Evolutionary conservation across 2,113 vertebrate species (phyloP).

Genomic region (Xiphias gladius): DNA sequence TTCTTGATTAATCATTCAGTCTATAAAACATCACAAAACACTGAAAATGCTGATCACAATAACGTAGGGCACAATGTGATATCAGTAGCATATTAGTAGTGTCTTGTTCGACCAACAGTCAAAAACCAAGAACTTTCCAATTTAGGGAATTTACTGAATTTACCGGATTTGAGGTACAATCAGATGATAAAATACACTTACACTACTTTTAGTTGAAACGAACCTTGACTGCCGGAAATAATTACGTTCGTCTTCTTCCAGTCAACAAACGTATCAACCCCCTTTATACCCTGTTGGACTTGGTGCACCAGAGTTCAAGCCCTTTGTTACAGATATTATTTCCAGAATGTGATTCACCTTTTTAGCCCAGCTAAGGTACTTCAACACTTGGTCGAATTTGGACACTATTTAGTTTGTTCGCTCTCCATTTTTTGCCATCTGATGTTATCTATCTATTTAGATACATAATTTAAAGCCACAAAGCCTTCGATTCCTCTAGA

Average conservation of each 20-base stretch:
- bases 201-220: too few relatives aligned
- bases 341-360: not conserved
- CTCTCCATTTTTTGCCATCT: not conserved
- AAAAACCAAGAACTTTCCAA: too few relatives aligned
- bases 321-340: not conserved
- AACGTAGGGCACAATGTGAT: too few relatives aligned
- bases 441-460: not conserved
- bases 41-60: too few relatives aligned
- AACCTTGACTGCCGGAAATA: too few relatives aligned
- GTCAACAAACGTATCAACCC: not conserved
- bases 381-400: not conserved
- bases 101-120: too few relatives aligned
- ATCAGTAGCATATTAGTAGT: too few relatives aligned
- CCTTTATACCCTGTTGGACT: not conserved
- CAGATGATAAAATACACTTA: too few relatives aligned
- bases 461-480: not conserved
- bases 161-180: too few relatives aligned
- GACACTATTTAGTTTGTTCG: not conserved
- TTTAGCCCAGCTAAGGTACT: not conserved
- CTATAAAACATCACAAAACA: too few relatives aligned
- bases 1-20: too few relatives aligned
- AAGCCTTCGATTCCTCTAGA: not conserved
- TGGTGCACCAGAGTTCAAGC: not conserved
- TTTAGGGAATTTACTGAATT: too few relatives aligned
- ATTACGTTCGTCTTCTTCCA: not conserved